phyloP scores from a whole-genome alignment of 2,888 invertebrate genomes.

The Anoncus sp. region DNA sequence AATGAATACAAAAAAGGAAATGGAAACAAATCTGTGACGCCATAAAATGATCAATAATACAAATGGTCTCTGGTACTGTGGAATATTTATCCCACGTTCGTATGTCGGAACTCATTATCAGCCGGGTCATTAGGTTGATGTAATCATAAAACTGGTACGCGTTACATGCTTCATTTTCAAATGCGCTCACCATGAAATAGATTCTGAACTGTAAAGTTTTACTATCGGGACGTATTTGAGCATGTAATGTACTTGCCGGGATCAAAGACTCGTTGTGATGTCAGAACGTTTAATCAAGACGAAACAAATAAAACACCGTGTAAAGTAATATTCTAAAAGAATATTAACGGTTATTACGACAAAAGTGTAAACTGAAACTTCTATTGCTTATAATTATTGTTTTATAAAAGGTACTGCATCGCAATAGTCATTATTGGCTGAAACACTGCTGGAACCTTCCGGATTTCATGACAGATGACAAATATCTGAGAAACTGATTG shows the following conservation, averaged over 20 bases:
- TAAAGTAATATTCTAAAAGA: too few species aligned
- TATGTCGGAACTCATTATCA: constrained; percentile 13
- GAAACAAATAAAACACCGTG: too few species aligned
- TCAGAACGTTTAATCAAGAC: too few species aligned
- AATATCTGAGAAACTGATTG: too few species aligned
- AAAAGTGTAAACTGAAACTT: too few species aligned
- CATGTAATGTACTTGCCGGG: background rate
- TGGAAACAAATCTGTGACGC: constrained; percentile 16
- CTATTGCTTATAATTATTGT: too few species aligned
- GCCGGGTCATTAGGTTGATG: constrained; percentile 26
- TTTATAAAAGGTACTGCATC: too few species aligned
- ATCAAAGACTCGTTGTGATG: background rate
- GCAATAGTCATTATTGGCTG: too few species aligned
- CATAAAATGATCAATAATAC: constrained; percentile 35
- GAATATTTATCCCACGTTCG: constrained; percentile 33
- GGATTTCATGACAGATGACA: too few species aligned
- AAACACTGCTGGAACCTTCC: too few species aligned
- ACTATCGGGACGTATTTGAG: too few species aligned
- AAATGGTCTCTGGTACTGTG: constrained; percentile 6
- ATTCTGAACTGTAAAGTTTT: constrained; percentile 12
- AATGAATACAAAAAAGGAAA: constrained; percentile 10
- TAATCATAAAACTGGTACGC: constrained; percentile 32
- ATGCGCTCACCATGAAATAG: constrained; percentile 32
- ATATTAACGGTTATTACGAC: background rate
- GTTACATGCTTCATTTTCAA: constrained; percentile 27